Base-by-base conservation (phyloP, 2,113 vertebrate species). In the Pipa parva region DNA sequence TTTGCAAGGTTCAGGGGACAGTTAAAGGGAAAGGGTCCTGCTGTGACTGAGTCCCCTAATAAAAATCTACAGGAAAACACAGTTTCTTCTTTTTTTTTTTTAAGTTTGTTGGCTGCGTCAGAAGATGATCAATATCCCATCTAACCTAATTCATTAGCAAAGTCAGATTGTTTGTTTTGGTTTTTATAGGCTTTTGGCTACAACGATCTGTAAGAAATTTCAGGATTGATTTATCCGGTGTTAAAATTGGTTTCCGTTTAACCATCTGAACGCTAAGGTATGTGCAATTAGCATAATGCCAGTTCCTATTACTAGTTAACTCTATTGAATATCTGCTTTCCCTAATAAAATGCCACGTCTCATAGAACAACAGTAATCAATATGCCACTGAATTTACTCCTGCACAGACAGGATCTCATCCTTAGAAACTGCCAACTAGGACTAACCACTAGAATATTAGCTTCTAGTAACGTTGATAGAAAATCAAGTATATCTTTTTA, bases 231-330 rank as follows among this genome's bases (percentile, higher is more conserved):
- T 86, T 75, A 76, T 62, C 72, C 73, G 21, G 72, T 56, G 56
- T 71, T 86, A 83, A 85, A 80, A 88, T 86, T 81, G 76, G 83
- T 87, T 89, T 90, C 90, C 91, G 86, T 92, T 92, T 90, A 88
- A 89, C 83, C 83, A 78, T 88, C 92, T 89, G 91, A 91, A 90
- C 91, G 91, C 90, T 88, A 88, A 85, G 77, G 89, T 90, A 89
- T 90, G 82, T 87, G 86, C 90, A 93, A 97, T 95, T 95, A 95
- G 87, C 87, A 89, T 87, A 87, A 88, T 93, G 93, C 93, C 92
- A 92, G 93, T 96, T 90, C 89, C 88, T 87, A 93, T 96, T 92
- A 92, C 89, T 91, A 88, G 90, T 92, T 92, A 91, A 86, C 88
- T 73, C 81, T 90, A 95, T 94, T 88, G 92, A 96, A 83, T 90